Evolutionary conservation across 2,888 invertebrate genomes (phyloP), one percentile per base, ranked within the genome.

Genomic region (Pandemis corylana): DNA sequence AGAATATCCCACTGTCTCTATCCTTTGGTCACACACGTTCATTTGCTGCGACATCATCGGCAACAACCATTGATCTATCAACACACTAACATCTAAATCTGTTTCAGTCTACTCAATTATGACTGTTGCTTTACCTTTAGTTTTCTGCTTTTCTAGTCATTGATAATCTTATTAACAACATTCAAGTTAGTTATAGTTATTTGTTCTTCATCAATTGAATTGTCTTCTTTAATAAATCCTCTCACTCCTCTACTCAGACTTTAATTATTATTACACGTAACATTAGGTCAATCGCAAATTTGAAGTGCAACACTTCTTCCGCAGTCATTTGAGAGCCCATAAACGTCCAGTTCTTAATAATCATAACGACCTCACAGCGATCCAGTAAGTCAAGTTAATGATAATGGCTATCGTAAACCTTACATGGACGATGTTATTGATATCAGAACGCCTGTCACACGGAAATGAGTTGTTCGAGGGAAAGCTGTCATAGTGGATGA

Each of bases 391-490:
- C 63, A 15, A 75, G 65, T 66, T 74, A 74, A 74, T 70, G 69
- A 74, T 74, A 74, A 74, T 74, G 74, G 64, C 69, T 15, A 61
- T 51, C 67, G 67, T 75, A 75, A 75, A 56, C 64, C 67, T 61
- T 67, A 67, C 56, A 63, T 56, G 71, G 75, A 53, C 71, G 75
- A 75, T 71, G 63, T 71, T 75, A 75, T 75, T 75, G 75, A 75
- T 75, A 67, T 75, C 75, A 66, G 75, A 75, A 71, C 62, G 67
- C 53, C 70, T 61, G 66, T 67, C 28, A 49, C 49, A 53, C 70
- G 75, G 70, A 75, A 67, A 74, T 73, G 73, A 59, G 69, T 42
- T 51, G 66, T 36, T 36, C 28, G 56, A 75, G 67, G 71, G 75
- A 75, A 75, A 75, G 75, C 65, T 51, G 20, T 15, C 67, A 51